Base-by-base conservation (phyloP, 23 tunicate genomes). In the Pegea sp. region DNA sequence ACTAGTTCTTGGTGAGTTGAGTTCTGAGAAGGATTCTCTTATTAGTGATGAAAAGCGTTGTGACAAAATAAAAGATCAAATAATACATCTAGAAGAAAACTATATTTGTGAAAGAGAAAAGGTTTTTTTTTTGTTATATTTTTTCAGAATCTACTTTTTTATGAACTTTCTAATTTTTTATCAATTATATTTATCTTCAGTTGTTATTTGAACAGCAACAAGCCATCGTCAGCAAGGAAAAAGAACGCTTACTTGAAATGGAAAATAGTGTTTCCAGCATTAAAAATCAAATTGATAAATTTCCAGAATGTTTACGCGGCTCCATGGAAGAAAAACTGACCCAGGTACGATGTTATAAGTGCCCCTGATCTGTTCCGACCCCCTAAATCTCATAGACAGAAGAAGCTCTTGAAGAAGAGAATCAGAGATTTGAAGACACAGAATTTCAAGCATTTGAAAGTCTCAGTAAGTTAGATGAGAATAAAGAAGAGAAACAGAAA, bases 371-470 rank as follows among this genome's bases (percentile, higher is more conserved):
- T n/a, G n/a, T n/a, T n/a, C n/a, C n/a, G n/a, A n/a, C n/a, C n/a
- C n/a, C n/a, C n/a, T n/a, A n/a, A n/a, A 28, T 23, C 26, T 48
- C 50, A 80, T 79, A 59, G 61, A 25, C 74, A 80, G 54, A 69
- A 64, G 30, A n/a, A n/a, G n/a, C n/a, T n/a, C n/a, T n/a, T n/a
- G 65, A 71, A 26, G 69, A 84, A 42, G 71, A 66, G 33, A 61
- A 60, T 24, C 28, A 69, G 61, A 76, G 69, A 38, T 74, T 73
- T 59, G 95, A 84, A 46, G 95, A 84, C 53, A 50, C 64, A 13
- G 95, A 84, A 51, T 84, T 84, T 48, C 80, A 84, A 42, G 65
- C 84, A 16, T 56, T 84, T 31, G 95, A 84, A 51, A 64, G 57
- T 27, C 32, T 73, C 51, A 84, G 84, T 33, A 58, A 65, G 33